phyloP scores from a whole-genome alignment of 30 jellyfish, hydroid and myxozoan species.

The Turritopsis rubra region DNA sequence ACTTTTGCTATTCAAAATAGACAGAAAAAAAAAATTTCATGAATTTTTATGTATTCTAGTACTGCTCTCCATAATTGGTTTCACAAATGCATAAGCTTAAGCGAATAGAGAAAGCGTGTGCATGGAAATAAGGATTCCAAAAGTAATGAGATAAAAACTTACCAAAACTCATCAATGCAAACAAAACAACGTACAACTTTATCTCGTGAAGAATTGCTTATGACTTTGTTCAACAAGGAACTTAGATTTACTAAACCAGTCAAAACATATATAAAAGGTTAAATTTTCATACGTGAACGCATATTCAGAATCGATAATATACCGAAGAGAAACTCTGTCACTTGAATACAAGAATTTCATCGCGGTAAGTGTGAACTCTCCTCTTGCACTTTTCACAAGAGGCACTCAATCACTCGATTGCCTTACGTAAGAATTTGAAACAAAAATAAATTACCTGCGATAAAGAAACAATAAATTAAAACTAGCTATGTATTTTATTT shows the following conservation, averaged over 20 bases:
- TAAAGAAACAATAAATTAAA: too few species aligned
- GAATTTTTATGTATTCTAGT: too few species aligned
- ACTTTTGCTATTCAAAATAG: too few species aligned
- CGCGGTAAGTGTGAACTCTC: neutral
- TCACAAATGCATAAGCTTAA: too few species aligned
- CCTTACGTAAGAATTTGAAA: neutral
- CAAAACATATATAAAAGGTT: too few species aligned
- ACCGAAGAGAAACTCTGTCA: neutral
- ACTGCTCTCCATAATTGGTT: too few species aligned
- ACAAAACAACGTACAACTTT: neutral
- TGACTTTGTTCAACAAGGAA: neutral
- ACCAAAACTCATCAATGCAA: neutral
- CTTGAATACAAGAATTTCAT: neutral
- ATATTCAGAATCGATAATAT: neutral
- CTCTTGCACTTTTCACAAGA: neutral
- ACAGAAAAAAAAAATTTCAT: too few species aligned
- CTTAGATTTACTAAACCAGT: neutral
- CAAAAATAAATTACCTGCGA: neutral
- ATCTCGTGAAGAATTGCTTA: neutral
- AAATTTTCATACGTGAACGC: too few species aligned
- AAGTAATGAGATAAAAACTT: too few species aligned
- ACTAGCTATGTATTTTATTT: neutral
- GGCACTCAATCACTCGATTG: neutral
- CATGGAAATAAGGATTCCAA: too few species aligned
- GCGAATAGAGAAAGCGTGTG: too few species aligned